A percentile compares a stretch with the other conserved stretches of the same genome.
These are phyloP conservation scores for Euschistus heros DNA, from an alignment of 1,140 invertebrate species.

Conservation along the genomic window DNA sequence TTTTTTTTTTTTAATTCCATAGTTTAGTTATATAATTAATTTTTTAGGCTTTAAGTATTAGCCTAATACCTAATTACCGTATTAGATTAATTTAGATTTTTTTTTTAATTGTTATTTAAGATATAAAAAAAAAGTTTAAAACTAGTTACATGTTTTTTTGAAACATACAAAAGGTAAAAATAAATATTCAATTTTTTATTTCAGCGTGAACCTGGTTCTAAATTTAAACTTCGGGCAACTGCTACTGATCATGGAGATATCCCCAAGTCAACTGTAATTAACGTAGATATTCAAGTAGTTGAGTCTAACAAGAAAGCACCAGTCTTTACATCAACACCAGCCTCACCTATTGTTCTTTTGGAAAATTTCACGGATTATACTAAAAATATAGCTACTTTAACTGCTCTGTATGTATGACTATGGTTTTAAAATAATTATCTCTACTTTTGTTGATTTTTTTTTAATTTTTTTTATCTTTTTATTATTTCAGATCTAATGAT, in stretches of 20 bases:
- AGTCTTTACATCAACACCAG: constrained; percentile 46
- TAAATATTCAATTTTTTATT: constrained; percentile 31
- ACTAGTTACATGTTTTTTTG: too few relatives aligned
- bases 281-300: constrained; percentile 70
- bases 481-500: constrained; percentile 50
- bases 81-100: too few relatives aligned
- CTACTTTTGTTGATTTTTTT: neutral
- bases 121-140: too few relatives aligned
- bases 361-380: constrained; percentile 63
- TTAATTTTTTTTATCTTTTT: too few relatives aligned
- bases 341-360: constrained; percentile 49
- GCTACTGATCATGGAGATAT: constrained; percentile 63
- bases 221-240: constrained; percentile 59
- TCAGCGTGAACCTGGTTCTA: constrained; percentile 52
- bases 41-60: too few relatives aligned
- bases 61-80: too few relatives aligned
- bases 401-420: constrained; percentile 47
- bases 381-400: constrained; percentile 52
- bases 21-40: too few relatives aligned
- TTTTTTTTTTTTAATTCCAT: too few relatives aligned
- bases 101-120: too few relatives aligned
- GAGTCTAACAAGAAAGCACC: constrained; percentile 82
- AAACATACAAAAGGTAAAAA: too few relatives aligned
- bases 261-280: constrained; percentile 50
- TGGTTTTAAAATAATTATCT: neutral